Base-by-base conservation (phyloP, 2,113 vertebrate species). In the Forbesichthys papilliferus region DNA sequence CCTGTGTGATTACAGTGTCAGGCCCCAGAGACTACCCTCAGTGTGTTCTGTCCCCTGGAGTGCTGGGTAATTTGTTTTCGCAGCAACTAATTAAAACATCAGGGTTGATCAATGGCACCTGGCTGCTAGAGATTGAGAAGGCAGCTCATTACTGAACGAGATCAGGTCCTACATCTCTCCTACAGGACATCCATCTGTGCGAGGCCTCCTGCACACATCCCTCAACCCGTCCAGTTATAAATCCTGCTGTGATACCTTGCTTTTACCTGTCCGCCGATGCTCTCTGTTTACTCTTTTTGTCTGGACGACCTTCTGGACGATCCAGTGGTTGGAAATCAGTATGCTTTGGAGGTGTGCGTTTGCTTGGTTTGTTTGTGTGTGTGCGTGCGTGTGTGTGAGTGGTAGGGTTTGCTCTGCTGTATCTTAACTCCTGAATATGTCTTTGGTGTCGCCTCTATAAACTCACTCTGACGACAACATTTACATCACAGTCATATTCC, bases 31-130 rank as follows among this genome's bases (percentile, higher is more conserved):
- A 42, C 36, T 42, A 42, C 36, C 36, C 36, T 42, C 36, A 11
- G 20, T 48, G 60, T 61, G n/a, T 20, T 53, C 33, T 46, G 62
- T 20, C 61, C 57, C 82, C 74, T 71, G 54, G 48, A 9, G 75
- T 48, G 48, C 57, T 1, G 2, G 69, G 68, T 87, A 77, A 89
- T 89, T 86, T 88, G 86, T 86, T 86, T 87, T 77, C 79, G 79
- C 64, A 62, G 69, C 51, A 48, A 78, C 73, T 85, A 83, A 88
- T 90, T 89, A 88, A 80, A 79, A 80, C 36, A 82, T 82, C 53
- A 11, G 49, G 56, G n/a, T 57, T 71, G 82, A 88, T 88, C 84
- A 76, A 75, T 81, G 80, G 60, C 75, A 78, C 69, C 76, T 71
- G 82, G 74, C 80, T 78, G 75, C 63, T 54, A 46, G 59, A 20